phyloP scores from a whole-genome alignment of 1,140 invertebrate genomes.

The Anastrepha obliqua region DNA sequence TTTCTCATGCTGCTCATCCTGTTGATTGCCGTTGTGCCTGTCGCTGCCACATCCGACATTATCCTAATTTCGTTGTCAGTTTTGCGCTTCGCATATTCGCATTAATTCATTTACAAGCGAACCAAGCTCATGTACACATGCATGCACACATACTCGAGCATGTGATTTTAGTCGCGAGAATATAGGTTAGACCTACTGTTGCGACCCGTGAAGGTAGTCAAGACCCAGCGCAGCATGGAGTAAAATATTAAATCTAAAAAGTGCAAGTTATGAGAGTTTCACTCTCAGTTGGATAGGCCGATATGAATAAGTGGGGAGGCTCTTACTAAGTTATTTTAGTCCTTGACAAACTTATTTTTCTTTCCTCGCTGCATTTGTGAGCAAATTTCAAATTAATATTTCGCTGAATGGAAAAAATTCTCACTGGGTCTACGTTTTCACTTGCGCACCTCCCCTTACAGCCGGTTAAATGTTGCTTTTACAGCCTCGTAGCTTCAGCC shows the following conservation, averaged over 20 bases:
- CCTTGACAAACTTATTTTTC: no score
- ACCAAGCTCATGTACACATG: background rate
- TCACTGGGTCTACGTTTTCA: background rate
- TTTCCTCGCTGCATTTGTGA: background rate
- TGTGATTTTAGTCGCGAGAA: conserved; percentile 7
- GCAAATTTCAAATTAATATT: background rate
- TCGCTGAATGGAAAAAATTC: background rate
- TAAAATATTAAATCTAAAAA: no score
- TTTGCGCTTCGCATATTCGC: conserved; percentile 49
- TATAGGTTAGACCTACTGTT: background rate
- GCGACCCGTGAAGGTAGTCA: background rate
- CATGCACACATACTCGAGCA: background rate
- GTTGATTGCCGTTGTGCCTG: conserved; percentile 41
- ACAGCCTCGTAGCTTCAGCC: background rate
- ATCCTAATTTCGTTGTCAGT: conserved; percentile 53
- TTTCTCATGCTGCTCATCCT: background rate
- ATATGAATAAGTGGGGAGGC: no score
- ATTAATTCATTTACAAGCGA: conserved; percentile 49
- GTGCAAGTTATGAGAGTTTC: no score
- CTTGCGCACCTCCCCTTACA: background rate
- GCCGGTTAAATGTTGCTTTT: background rate
- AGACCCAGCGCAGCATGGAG: background rate
- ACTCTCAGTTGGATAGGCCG: no score
- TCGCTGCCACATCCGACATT: conserved; percentile 48
- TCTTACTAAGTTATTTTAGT: no score